Percentiles rank a stretch among this genome's conserved stretches.
phyloP scores from a whole-genome alignment of 1,140 invertebrate genomes.

The Asbolus verrucosus region DNA sequence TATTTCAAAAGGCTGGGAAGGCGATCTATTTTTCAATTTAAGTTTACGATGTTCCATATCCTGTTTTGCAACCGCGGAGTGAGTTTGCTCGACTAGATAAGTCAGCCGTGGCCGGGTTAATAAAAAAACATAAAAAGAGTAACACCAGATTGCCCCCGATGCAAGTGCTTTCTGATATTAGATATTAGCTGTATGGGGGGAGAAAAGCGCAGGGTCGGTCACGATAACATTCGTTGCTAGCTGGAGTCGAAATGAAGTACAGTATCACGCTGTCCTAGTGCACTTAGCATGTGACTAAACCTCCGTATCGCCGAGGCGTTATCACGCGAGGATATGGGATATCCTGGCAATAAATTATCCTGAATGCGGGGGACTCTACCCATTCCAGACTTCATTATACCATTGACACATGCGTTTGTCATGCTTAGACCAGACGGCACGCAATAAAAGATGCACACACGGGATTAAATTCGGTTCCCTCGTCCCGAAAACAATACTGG shows the following conservation, averaged over 20 bases:
- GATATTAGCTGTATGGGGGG: constrained; percentile 50
- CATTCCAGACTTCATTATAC: constrained; percentile 55
- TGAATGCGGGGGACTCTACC: constrained; percentile 49
- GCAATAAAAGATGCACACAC: constrained; percentile 53
- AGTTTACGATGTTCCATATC: constrained; percentile 28
- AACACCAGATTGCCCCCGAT: constrained; percentile 49
- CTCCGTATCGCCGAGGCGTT: constrained; percentile 48
- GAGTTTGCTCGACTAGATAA: constrained; percentile 18
- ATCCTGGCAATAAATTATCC: constrained; percentile 59
- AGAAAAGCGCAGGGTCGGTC: not conserved
- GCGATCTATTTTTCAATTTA: constrained; percentile 41
- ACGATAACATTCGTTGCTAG: not conserved
- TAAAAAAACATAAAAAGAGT: constrained; percentile 38
- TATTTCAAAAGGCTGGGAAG: not conserved
- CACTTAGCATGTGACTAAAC: constrained; percentile 51
- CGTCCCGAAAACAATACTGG: constrained; percentile 30
- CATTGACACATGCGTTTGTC: constrained; percentile 59
- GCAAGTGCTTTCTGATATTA: constrained; percentile 56
- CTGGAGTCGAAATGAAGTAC: not conserved
- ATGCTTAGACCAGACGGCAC: constrained; percentile 50
- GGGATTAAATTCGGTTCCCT: constrained; percentile 49
- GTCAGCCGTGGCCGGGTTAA: constrained; percentile 21
- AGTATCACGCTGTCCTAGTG: constrained; percentile 37
- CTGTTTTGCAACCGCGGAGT: constrained; percentile 16
- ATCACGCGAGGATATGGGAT: constrained; percentile 59